These are phyloP conservation scores for Bufo bufo DNA, from an alignment of 2,113 vertebrate species.

Conservation along the genomic window DNA sequence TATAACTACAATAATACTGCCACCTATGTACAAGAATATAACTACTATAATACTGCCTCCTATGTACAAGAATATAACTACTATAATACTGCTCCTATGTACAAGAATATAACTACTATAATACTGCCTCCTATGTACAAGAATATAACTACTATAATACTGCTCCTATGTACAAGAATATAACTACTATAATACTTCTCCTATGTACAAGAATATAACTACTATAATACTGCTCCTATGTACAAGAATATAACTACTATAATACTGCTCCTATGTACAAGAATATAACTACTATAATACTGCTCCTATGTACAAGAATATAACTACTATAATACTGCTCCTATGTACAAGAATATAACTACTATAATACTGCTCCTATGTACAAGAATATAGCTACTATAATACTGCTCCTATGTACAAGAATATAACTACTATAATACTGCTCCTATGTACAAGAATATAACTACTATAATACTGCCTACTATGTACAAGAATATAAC, in stretches of 20 bases:
- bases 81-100: background rate
- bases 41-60: background rate
- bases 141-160: background rate
- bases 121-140: constrained; percentile 1
- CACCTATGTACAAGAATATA: background rate
- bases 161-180: background rate
- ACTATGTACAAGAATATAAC: background rate
- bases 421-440: constrained; percentile 1
- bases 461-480: background rate
- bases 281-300: background rate
- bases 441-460: background rate
- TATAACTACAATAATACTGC: constrained; percentile 4
- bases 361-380: background rate
- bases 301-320: background rate
- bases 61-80: constrained; percentile 15
- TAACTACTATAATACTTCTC: background rate
- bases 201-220: too few relatives aligned
- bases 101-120: background rate
- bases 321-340: background rate
- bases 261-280: background rate
- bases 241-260: too few relatives aligned
- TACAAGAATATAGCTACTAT: background rate
- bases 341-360: background rate
- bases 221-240: too few relatives aligned
- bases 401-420: background rate